Conservation (phyloP, 2,113 vertebrate genomes). For the Myotis davidii region DNA sequence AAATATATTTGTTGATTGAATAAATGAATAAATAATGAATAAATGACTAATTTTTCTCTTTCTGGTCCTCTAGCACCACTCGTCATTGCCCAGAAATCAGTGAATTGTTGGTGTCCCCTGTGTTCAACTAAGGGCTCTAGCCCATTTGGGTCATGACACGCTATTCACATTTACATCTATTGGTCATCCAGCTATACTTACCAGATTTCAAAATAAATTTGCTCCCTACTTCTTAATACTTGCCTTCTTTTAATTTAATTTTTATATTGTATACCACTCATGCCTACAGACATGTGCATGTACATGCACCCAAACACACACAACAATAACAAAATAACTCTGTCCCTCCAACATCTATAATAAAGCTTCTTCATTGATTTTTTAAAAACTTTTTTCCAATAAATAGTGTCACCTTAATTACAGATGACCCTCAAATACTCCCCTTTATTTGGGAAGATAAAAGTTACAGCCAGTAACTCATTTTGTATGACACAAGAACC, state of each 20-base stretch:
- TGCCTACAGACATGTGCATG: not conserved
- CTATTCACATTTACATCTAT: not conserved
- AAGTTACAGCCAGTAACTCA: not conserved
- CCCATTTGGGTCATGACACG: not conserved
- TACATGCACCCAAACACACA: not conserved
- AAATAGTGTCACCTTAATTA: not conserved
- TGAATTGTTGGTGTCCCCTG: not conserved
- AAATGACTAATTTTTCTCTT: not conserved
- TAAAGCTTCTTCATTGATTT: not conserved
- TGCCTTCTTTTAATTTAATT: not conserved
- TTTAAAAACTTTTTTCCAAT: not conserved
- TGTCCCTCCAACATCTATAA: not conserved
- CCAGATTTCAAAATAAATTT: constrained; percentile 18
- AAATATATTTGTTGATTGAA: not conserved
- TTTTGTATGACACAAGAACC: not conserved
- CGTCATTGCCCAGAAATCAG: not conserved
- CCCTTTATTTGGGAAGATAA: not conserved
- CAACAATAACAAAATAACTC: not conserved
- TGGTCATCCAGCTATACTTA: not conserved
- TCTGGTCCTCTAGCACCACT: not conserved
- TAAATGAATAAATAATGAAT: not conserved
- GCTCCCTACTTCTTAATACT: not conserved
- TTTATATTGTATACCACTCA: not conserved
- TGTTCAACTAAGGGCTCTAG: not conserved
- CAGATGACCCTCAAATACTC: not conserved